phyloP scores from a whole-genome alignment of 1,140 invertebrate species.

The Ips typographus region DNA sequence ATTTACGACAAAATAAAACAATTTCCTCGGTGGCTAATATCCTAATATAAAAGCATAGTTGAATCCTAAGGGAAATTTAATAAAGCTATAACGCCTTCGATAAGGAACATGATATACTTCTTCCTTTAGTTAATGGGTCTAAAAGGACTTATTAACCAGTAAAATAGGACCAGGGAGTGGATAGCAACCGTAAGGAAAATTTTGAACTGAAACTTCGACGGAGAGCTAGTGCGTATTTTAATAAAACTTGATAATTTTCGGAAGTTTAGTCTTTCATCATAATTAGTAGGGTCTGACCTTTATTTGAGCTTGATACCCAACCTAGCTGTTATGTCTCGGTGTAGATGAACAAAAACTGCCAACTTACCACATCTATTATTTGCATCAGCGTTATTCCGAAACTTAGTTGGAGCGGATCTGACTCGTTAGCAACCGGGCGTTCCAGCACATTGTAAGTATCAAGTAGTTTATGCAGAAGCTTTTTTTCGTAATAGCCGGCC shows the following conservation, averaged over 20 bases:
- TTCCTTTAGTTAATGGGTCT: background rate
- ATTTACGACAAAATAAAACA: background rate
- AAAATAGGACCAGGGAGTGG: slow-evolving; percentile 7
- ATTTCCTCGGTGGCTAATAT: background rate
- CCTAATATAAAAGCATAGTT: slow-evolving; percentile 4
- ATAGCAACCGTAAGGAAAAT: slow-evolving; percentile 24
- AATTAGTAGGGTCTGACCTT: slow-evolving; percentile 26
- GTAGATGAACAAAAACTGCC: slow-evolving; percentile 14
- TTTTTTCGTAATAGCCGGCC: slow-evolving; percentile 90
- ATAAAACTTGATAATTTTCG: slow-evolving; percentile 26
- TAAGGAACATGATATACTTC: slow-evolving; percentile 5
- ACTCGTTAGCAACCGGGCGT: slow-evolving; percentile 95
- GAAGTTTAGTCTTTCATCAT: slow-evolving; percentile 34
- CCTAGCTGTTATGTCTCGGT: slow-evolving; percentile 9
- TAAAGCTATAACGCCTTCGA: slow-evolving; percentile 4
- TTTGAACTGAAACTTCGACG: slow-evolving; percentile 18
- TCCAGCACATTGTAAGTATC: slow-evolving; percentile 96
- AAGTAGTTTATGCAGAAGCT: slow-evolving; percentile 88
- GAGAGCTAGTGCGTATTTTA: slow-evolving; percentile 25
- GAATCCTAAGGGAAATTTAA: slow-evolving; percentile 7
- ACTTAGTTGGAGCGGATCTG: slow-evolving; percentile 90
- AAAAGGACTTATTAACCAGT: slow-evolving; percentile 15
- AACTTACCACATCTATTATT: slow-evolving; percentile 99
- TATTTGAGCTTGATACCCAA: slow-evolving; percentile 22
- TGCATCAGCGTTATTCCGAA: slow-evolving; percentile 98